Evolutionary conservation across 2,797 vertebrate genomes (phyloP), one percentile per base, ranked within the genome.

Genomic region (Margarornis squamiger): DNA sequence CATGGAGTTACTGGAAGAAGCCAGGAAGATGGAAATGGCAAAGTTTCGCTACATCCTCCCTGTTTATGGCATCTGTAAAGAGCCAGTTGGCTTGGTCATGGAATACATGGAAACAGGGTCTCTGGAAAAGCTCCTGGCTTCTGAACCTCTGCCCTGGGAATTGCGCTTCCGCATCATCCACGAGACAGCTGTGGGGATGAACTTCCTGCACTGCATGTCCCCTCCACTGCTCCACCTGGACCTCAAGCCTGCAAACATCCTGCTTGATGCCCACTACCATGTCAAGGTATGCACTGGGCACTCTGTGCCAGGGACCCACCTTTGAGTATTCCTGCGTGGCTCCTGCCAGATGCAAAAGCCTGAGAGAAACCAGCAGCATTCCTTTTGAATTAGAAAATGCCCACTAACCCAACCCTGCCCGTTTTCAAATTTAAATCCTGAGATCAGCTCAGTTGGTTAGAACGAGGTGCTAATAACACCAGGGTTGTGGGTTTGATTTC

Each of bases 51-150:
- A 99, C 88, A 98, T 99, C 68, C 98, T 99, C 48, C 99, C 99
- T 0, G 99, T 99, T 59, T 99, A 99, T 0, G 99, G 99, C 92
- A 99, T 99, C 96, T 99, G 99, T 58, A 99, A 97, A 6, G 98
- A 99, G 80, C 99, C 99, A 0, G 99, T 99, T 62, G 99, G 99
- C 70, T 98, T 99, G 74, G 99, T 99, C 89, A 99, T 99, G 99
- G 99, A 99, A 94, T 99, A 99, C 97, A 99, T 99, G 99, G 99
- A 99, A 97, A 99, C 99, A 0, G 99, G 99, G 32, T 99, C 99
- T 17, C 97, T 99, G 96, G 99, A 99, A 96, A 99, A 98, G 75
- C 98, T 99, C 46, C 97, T 99, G 97, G 99, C 98, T 24, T 98
- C 98, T 0, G 99, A 99, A 97, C 98, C 98, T 0, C 97, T 99